A percentile compares a stretch with the other conserved stretches of the same genome.
Conservation (phyloP, 2,888 invertebrate species). For the Subacronicta megacephala region DNA sequence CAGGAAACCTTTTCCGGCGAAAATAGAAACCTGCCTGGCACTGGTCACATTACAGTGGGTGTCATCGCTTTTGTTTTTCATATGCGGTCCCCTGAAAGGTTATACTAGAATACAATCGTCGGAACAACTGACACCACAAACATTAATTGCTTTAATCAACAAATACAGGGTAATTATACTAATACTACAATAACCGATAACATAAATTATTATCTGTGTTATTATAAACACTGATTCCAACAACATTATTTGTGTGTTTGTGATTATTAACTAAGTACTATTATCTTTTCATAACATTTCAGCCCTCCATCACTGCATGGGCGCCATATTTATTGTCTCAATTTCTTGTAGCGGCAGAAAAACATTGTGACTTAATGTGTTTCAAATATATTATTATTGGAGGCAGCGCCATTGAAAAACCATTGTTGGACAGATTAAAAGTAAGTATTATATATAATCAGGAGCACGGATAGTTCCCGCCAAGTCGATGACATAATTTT, state of each 20-base stretch:
- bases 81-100: conserved; percentile 61
- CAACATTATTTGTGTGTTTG: too few relatives aligned
- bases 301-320: conserved; percentile 71
- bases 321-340: conserved; percentile 71
- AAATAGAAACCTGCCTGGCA: conserved; percentile 50
- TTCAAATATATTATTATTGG: conserved; percentile 73
- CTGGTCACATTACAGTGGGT: conserved; percentile 72
- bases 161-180: conserved; percentile 64
- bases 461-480: too few relatives aligned
- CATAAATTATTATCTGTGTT: too few relatives aligned
- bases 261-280: conserved; percentile 2
- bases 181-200: too few relatives aligned
- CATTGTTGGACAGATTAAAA: conserved; percentile 67
- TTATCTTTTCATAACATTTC: conserved; percentile 50
- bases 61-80: conserved; percentile 64
- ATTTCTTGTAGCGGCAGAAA: conserved; percentile 69
- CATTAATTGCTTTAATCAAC: conserved; percentile 62
- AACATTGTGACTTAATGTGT: conserved; percentile 72
- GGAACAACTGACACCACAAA: conserved; percentile 57
- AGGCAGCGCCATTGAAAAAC: conserved; percentile 69
- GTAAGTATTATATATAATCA: conserved; percentile 61
- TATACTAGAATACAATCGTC: conserved; percentile 67
- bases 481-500: too few relatives aligned
- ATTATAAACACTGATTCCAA: too few relatives aligned
- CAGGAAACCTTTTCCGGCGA: conserved; percentile 59